Percentiles rank a stretch among this genome's conserved stretches.
These are phyloP conservation scores for Plagodis pulveraria DNA, from an alignment of 2,888 invertebrate genomes.

Conservation along the genomic window DNA sequence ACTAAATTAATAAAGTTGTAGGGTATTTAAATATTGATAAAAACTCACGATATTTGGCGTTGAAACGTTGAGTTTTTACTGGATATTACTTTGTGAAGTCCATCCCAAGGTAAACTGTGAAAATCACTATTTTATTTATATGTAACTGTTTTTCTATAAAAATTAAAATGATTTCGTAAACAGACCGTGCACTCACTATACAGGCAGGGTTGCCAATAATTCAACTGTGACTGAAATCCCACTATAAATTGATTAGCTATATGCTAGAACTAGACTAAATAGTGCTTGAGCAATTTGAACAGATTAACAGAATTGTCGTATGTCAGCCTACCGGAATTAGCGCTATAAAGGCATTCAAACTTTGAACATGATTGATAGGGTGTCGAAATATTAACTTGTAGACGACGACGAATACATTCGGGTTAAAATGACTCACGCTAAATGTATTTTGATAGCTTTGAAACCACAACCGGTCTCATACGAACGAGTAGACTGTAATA, in stretches of 20 bases:
- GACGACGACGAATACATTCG: conserved; percentile 22
- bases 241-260: conserved; percentile 12
- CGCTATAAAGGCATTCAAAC: conserved; percentile 19
- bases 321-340: conserved; percentile 22
- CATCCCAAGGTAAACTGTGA: too few relatives aligned
- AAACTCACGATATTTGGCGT: too few relatives aligned
- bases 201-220: too few relatives aligned
- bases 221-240: conserved; percentile 18
- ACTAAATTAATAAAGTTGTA: too few relatives aligned
- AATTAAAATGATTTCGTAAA: too few relatives aligned
- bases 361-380: conserved; percentile 16
- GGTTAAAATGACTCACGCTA: conserved; percentile 41
- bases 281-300: conserved; percentile 6
- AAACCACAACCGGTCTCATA: conserved; percentile 23
- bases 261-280: conserved; percentile 11
- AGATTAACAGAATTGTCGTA: conserved; percentile 21
- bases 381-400: conserved; percentile 20
- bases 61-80: too few relatives aligned
- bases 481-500: conserved; percentile 4
- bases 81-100: too few relatives aligned
- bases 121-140: too few relatives aligned
- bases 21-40: too few relatives aligned
- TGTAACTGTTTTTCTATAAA: too few relatives aligned
- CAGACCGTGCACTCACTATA: too few relatives aligned
- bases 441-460: conserved; percentile 45